A percentile compares a stretch with the other conserved stretches of the same genome.
Conservation (phyloP, 2,888 invertebrate species). For the Cheilosia grossa region DNA sequence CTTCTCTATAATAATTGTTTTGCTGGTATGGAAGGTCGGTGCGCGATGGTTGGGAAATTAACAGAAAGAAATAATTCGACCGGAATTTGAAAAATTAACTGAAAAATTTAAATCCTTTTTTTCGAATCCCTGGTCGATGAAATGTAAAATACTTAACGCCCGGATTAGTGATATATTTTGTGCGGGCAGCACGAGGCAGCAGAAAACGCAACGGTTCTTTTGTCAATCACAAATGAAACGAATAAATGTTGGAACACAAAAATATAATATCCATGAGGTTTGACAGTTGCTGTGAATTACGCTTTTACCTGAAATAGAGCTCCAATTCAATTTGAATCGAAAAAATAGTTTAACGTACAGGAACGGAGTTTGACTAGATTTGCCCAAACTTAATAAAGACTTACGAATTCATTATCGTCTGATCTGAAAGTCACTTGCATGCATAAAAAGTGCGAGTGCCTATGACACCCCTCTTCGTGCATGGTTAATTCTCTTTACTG, state of each 20-base stretch:
- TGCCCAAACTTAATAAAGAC: too few species aligned
- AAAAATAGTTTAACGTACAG: too few species aligned
- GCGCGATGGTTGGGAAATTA: constrained; percentile 29
- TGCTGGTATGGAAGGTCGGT: constrained; percentile 20
- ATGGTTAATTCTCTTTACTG: neutral
- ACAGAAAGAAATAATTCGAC: constrained; percentile 32
- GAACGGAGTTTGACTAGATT: too few species aligned
- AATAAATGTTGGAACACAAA: too few species aligned
- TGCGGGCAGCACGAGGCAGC: too few species aligned
- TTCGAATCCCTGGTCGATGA: constrained; percentile 24
- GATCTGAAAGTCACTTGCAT: neutral
- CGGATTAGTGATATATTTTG: constrained; percentile 14
- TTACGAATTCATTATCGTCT: neutral
- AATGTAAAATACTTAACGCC: constrained; percentile 25
- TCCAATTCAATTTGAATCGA: too few species aligned
- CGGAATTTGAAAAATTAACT: constrained; percentile 27
- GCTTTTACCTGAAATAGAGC: too few species aligned
- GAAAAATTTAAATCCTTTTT: constrained; percentile 7
- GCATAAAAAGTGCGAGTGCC: neutral
- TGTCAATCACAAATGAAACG: too few species aligned
- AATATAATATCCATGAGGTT: too few species aligned
- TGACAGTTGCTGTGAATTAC: too few species aligned
- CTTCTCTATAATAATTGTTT: constrained; percentile 15
- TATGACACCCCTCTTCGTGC: neutral
- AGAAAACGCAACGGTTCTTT: too few species aligned